Conservation (phyloP, 2,888 invertebrate species). For the Gari tellinella region DNA sequence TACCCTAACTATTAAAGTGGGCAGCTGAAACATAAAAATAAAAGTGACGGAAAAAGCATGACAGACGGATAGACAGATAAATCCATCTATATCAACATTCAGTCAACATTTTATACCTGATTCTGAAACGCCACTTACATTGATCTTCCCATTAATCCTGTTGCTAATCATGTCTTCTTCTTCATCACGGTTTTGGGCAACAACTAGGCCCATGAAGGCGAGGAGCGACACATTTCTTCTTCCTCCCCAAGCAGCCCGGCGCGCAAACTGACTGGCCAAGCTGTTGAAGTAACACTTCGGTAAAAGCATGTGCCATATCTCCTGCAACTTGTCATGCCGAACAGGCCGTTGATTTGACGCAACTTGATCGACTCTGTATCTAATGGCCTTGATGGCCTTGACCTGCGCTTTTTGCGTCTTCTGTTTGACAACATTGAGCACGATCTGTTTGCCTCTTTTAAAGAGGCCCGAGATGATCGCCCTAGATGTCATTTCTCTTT, state of each 20-base stretch:
- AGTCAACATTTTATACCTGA: too few species aligned
- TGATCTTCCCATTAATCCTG: slow-evolving; percentile 48
- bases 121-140: too few species aligned
- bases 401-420: slow-evolving; percentile 42
- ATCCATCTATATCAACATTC: too few species aligned
- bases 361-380: background rate
- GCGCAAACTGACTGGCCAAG: slow-evolving; percentile 59
- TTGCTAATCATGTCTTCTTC: slow-evolving; percentile 19
- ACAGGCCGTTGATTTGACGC: background rate
- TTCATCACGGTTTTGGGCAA: slow-evolving; percentile 46
- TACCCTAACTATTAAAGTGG: too few species aligned
- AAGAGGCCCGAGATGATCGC: slow-evolving; percentile 22
- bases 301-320: slow-evolving; percentile 32
- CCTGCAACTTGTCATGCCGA: background rate
- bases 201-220: slow-evolving; percentile 65
- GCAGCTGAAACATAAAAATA: too few species aligned
- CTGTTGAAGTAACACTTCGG: slow-evolving; percentile 53
- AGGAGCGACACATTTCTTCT: slow-evolving; percentile 61
- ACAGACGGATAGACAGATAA: too few species aligned
- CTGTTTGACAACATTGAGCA: slow-evolving; percentile 41
- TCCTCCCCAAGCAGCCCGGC: slow-evolving; percentile 62
- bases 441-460: slow-evolving; percentile 43
- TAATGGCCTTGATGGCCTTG: slow-evolving; percentile 32
- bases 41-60: too few species aligned
- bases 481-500: slow-evolving; percentile 34